Base-by-base conservation (phyloP, 2,113 vertebrate genomes). In the Oophaga pumilio region DNA sequence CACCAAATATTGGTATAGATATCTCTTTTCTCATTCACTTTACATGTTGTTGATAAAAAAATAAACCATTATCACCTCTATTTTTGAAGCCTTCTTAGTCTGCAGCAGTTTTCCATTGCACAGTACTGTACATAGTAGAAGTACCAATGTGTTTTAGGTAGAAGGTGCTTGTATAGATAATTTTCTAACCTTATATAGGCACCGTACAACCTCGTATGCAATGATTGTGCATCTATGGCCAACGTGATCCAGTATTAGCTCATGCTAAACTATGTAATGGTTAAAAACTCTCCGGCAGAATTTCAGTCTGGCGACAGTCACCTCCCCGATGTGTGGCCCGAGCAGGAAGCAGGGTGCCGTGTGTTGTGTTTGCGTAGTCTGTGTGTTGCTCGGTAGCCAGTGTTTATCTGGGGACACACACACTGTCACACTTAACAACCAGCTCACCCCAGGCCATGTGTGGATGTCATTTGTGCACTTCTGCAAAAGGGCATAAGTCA, bases 391-490 rank as follows among this genome's bases (percentile, higher is more conserved):
- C 74, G 60, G 85, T 78, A 82, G 86, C 86, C 86, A 83, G n/a
- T 88, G 86, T 88, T 88, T 88, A 88, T 76, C 24, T 64, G 57
- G 68, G 73, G 73, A 86, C 85, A 88, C 80, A 87, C 76, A 64
- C 57, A 64, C 57, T 82, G 78, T 82, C 79, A 87, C 79, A 83
- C 86, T 83, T 88, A 77, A 88, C 86, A 88, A 88, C 86, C 80
- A 83, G 86, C 68, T 76, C 43, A 88, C 71, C 80, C 57, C 60
- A 66, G 59, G 22, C 79, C 86, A 88, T 88, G 86, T 83, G 80
- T 83, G 86, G 86, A 87, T 87, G 69, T 87, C 86, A 87, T 87
- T 76, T 74, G 78, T 74, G 33, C 26, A 62, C 62, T 87, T 71
- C 66, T 74, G 22, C 22, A 76, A 62, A 73, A 82, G 68, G 79